phyloP scores from a whole-genome alignment of 2,888 invertebrate species.

The Calliphora vomitoria region DNA sequence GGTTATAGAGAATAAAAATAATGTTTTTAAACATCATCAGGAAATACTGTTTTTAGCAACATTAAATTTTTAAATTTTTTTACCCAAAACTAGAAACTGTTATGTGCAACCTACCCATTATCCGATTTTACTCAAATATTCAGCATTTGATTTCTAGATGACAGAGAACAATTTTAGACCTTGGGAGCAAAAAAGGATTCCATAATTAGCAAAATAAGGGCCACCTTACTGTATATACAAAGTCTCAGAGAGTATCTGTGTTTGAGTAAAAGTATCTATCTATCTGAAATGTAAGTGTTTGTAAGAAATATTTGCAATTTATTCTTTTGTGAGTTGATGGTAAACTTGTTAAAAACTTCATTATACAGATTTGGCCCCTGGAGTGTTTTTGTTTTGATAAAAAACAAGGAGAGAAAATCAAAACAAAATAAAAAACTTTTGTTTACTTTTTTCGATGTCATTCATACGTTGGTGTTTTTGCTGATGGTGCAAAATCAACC shows the following conservation, averaged over 20 bases:
- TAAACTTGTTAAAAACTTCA: slow-evolving; percentile 72
- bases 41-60: too few relatives aligned
- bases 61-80: too few relatives aligned
- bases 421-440: slow-evolving; percentile 44
- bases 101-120: too few relatives aligned
- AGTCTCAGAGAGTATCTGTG: neutral
- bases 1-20: too few relatives aligned
- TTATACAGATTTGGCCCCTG: slow-evolving; percentile 64
- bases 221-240: neutral
- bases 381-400: slow-evolving; percentile 64
- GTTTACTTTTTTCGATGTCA: slow-evolving; percentile 41
- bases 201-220: too few relatives aligned
- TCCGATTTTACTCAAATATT: too few relatives aligned
- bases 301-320: slow-evolving; percentile 55
- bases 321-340: slow-evolving; percentile 62
- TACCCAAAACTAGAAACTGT: too few relatives aligned
- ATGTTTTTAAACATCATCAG: too few relatives aligned
- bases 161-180: too few relatives aligned
- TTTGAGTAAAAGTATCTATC: neutral
- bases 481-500: slow-evolving; percentile 1
- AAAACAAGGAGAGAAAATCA: slow-evolving; percentile 7
- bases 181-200: too few relatives aligned
- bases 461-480: neutral
- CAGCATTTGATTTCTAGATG: too few relatives aligned
- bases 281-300: neutral